Evolutionary conservation across 2,113 vertebrate genomes (phyloP).

Genomic region (Hemiprocne comata): DNA sequence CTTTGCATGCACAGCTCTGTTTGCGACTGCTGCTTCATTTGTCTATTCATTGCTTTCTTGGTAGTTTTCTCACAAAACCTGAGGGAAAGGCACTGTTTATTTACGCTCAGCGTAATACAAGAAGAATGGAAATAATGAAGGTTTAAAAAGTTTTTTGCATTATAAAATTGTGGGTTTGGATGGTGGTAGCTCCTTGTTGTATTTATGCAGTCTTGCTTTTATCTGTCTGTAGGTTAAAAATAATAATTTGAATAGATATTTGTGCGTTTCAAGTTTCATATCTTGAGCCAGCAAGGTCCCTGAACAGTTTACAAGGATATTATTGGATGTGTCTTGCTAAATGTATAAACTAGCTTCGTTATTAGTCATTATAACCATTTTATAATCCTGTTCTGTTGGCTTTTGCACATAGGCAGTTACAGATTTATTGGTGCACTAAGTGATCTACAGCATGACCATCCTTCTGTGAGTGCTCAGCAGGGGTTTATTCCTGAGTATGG

Average conservation of each 20-base stretch:
- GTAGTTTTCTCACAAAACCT: background rate
- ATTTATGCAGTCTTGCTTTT: background rate
- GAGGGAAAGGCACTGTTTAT: background rate
- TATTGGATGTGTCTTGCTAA: background rate
- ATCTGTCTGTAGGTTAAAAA: background rate
- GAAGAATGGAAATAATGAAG: background rate
- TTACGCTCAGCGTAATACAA: background rate
- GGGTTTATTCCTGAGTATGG: background rate
- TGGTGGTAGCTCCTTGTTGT: background rate
- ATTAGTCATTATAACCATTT: background rate
- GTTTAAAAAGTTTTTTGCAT: background rate
- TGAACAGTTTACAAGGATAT: background rate
- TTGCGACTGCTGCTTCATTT: background rate
- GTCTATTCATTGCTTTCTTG: background rate
- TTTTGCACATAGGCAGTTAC: background rate
- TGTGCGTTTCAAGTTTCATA: background rate
- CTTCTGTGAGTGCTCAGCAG: background rate
- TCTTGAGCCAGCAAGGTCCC: background rate
- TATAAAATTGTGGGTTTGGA: background rate
- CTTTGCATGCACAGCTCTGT: background rate
- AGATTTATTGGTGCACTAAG: background rate
- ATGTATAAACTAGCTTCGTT: rapidly evolving
- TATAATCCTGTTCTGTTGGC: rapidly evolving
- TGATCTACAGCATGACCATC: background rate
- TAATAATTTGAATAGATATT: background rate